phyloP scores from a whole-genome alignment of 2,888 invertebrate species.

The Acrobasis consociella region DNA sequence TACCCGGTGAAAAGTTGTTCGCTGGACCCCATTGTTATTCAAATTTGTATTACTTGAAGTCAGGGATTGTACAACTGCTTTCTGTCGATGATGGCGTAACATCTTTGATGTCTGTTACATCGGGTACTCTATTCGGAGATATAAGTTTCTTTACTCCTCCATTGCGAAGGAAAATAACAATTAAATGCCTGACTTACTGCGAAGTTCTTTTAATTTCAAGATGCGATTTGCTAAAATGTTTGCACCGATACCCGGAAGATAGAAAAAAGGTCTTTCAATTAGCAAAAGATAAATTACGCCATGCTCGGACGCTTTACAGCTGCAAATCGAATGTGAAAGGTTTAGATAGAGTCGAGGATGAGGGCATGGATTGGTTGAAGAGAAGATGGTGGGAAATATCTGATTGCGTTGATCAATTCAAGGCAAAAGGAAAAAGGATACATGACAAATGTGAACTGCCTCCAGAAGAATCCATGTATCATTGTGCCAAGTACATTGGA shows the following conservation, averaged over 20 bases:
- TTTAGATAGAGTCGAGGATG: conserved; percentile 61
- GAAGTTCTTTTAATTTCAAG: conserved; percentile 55
- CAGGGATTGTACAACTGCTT: conserved; percentile 62
- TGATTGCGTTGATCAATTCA: background rate
- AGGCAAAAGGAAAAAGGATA: background rate
- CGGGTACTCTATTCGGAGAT: conserved; percentile 67
- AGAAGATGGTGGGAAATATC: conserved; percentile 48
- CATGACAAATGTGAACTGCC: conserved; percentile 26
- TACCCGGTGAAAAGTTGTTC: conserved; percentile 62
- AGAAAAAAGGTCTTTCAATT: conserved; percentile 44
- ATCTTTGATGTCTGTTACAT: conserved; percentile 58
- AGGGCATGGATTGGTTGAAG: conserved; percentile 66
- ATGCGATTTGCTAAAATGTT: conserved; percentile 45
- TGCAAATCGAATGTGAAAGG: conserved; percentile 58
- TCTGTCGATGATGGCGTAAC: conserved; percentile 64
- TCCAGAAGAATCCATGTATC: conserved; percentile 56
- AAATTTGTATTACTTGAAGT: conserved; percentile 60
- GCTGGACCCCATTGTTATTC: conserved; percentile 48
- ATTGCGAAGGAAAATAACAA: conserved; percentile 42
- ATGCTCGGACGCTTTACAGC: conserved; percentile 53
- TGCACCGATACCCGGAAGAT: conserved; percentile 59
- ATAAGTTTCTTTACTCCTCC: conserved; percentile 55
- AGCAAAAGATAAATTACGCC: conserved; percentile 51
- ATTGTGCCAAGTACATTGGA: conserved; percentile 69
- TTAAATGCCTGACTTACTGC: conserved; percentile 64